Evolutionary conservation across 2,888 invertebrate species (phyloP), one percentile per base, ranked within the genome.

Genomic region (Drosophila koepferae): DNA sequence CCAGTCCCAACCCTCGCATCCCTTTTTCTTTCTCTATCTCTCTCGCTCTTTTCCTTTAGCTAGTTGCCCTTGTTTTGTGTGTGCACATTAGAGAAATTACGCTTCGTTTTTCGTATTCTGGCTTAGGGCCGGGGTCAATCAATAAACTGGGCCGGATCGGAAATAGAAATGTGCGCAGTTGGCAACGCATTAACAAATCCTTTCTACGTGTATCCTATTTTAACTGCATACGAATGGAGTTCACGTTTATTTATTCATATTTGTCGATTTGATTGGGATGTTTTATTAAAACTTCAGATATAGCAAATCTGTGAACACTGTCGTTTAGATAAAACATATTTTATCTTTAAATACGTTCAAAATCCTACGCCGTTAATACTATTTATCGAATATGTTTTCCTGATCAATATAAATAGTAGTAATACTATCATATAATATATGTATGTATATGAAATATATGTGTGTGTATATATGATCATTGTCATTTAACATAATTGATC

Each of bases 101-200:
- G 64, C 43, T 64, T 64, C 58, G 56, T 54, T 67, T 61, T 61
- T n/a, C 43, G 36, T 10, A 28, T 7, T 36, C 41, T 8, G n/a
- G 8, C 5, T 48, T 54, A 54, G 69, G 72, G 72, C 48, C 68
- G 65, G 69, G 69, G 72, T 44, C 71, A 85, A 89, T 85, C 85
- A 61, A 85, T 87, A 76, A 77, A 74, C 64, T 64, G 74, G 77
- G 82, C 74, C 77, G 89, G 85, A 85, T 85, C 85, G 72, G 71
- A 77, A 77, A 67, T 78, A 67, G 56, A 75, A 89, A 79, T 76
- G 55, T 84, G 82, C 74, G 87, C 85, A 86, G 81, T 86, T 81
- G 79, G 49, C 61, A 56, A 49, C n/a, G n/a, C 28, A 31, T 44
- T 65, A 46, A 31, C 1, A 16, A n/a, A 28, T 56, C n/a, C 14